phyloP scores from a whole-genome alignment of 2,113 vertebrate species.

The Rhinolophus sinicus region DNA sequence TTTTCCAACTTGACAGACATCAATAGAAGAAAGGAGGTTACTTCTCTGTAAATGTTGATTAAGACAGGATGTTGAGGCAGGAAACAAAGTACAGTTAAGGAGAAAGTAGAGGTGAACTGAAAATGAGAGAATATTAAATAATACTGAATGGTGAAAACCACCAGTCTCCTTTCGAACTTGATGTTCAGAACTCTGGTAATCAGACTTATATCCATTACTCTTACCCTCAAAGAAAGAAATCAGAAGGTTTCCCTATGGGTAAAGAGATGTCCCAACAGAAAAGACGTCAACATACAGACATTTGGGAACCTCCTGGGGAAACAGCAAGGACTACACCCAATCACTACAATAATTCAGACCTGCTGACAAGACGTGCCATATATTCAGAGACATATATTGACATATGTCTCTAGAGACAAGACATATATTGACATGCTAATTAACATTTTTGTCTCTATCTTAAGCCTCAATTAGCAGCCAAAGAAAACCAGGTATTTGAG shows the following conservation, averaged over 20 bases:
- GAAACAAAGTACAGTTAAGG: not conserved
- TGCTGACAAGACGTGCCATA: not conserved
- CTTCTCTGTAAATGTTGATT: not conserved
- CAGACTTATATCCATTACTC: not conserved
- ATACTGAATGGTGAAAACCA: not conserved
- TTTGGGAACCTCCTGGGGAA: not conserved
- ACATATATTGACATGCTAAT: not conserved
- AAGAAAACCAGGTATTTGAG: not conserved
- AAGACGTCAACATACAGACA: not conserved
- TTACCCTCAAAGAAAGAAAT: not conserved
- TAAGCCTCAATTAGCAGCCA: not conserved
- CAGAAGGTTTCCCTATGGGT: not conserved
- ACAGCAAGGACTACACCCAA: not conserved
- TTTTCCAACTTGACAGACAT: not conserved
- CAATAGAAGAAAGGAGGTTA: not conserved
- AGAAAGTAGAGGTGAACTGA: not conserved
- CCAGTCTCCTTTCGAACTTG: not conserved
- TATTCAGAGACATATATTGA: not conserved
- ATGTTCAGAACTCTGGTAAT: not conserved
- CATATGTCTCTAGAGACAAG: not conserved
- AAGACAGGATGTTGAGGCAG: not conserved
- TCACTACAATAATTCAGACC: not conserved
- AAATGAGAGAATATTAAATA: not conserved
- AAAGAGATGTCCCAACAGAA: not conserved
- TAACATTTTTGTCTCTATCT: not conserved